phyloP scores from a whole-genome alignment of 1,140 invertebrate genomes.

The Lethrus apterus region DNA sequence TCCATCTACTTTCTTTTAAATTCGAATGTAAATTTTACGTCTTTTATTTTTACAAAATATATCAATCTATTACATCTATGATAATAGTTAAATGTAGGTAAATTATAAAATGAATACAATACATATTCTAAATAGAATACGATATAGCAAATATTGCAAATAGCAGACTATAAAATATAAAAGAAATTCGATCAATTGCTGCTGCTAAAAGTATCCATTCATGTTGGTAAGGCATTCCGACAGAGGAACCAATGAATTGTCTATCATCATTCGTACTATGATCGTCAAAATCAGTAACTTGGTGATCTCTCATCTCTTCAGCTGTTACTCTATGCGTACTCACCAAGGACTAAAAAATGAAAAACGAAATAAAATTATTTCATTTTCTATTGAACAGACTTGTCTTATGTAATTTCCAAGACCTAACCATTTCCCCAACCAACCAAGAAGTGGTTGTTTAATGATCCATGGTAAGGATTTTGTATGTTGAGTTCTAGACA shows the following conservation, averaged over 20 bases:
- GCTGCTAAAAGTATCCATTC: slow-evolving; percentile 57
- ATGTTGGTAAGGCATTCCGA: slow-evolving; percentile 42
- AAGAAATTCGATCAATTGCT: slow-evolving; percentile 53
- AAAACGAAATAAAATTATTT: not conserved
- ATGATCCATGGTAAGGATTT: slow-evolving; percentile 49
- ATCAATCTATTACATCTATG: too few species aligned
- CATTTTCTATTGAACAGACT: slow-evolving; percentile 16
- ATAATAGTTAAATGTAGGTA: too few species aligned
- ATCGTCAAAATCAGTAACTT: slow-evolving; percentile 38
- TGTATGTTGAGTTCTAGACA: slow-evolving; percentile 42
- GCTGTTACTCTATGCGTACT: slow-evolving; percentile 31
- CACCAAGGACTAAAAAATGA: slow-evolving; percentile 17
- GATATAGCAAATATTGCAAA: slow-evolving; percentile 47
- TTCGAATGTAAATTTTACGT: too few species aligned
- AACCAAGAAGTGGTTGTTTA: slow-evolving; percentile 47
- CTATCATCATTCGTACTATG: slow-evolving; percentile 40
- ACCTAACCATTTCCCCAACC: slow-evolving; percentile 46
- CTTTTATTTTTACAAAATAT: too few species aligned
- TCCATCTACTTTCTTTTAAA: too few species aligned
- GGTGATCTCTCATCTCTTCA: slow-evolving; percentile 44
- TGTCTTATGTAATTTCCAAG: slow-evolving; percentile 34
- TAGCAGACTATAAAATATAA: slow-evolving; percentile 48
- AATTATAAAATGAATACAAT: too few species aligned
- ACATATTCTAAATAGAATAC: slow-evolving; percentile 41
- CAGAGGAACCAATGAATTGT: slow-evolving; percentile 37